A percentile compares a stretch with the other conserved stretches of the same genome.
Conservation (phyloP, 2,888 invertebrate species). For the Dermolepida albohirtum region DNA sequence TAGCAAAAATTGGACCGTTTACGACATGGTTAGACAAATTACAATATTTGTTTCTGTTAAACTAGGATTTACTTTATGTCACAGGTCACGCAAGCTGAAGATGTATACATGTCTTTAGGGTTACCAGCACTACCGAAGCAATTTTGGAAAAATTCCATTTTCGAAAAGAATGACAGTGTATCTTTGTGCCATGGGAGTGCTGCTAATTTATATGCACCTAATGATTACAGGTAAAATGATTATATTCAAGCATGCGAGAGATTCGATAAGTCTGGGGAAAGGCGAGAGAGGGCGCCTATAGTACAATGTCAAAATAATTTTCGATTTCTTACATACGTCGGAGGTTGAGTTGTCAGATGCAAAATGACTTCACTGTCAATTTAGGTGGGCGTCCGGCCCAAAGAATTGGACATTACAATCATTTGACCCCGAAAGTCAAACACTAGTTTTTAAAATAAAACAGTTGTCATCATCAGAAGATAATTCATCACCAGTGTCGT, state of each 20-base stretch:
- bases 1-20: conserved; percentile 69
- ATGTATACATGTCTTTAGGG: conserved; percentile 76
- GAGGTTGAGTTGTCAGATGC: no score
- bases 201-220: conserved; percentile 75
- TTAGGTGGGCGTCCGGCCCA: no score
- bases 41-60: conserved; percentile 2
- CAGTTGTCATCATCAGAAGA: no score
- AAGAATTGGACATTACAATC: no score
- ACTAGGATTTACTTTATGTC: conserved; percentile 6
- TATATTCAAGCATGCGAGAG: not conserved
- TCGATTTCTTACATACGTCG: no score
- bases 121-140: conserved; percentile 71
- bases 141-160: conserved; percentile 74
- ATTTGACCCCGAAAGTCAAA: no score
- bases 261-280: not conserved
- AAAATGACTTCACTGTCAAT: no score
- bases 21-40: conserved; percentile 68
- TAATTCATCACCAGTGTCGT: no score
- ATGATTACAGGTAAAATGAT: conserved; percentile 73
- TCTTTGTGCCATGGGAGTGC: conserved; percentile 78
- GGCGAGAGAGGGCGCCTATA: no score
- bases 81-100: conserved; percentile 72
- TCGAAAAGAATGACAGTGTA: conserved; percentile 61
- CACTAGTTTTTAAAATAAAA: no score
- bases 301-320: no score